Evolutionary conservation across 2,888 invertebrate genomes (phyloP).

Genomic region (Harpagoxenus sublaevis): DNA sequence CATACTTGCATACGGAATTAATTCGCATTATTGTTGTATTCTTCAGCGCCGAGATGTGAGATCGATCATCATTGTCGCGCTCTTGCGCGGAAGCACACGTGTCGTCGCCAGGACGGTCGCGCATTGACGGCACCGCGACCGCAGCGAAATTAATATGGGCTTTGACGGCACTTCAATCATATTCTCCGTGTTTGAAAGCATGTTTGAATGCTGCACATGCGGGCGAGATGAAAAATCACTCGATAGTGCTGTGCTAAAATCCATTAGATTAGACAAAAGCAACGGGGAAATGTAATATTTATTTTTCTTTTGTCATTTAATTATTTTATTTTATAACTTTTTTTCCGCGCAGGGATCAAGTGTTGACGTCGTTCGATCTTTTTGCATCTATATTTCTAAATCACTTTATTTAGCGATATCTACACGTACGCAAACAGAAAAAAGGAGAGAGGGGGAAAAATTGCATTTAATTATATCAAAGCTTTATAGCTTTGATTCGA

Average conservation of each 20-base stretch:
- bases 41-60: conserved; percentile 30
- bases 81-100: conserved; percentile 22
- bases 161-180: conserved; percentile 47
- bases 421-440: not conserved
- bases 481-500: conserved; percentile 15
- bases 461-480: not conserved
- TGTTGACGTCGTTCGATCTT: not conserved
- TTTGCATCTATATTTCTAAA: not conserved
- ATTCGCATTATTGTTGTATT: conserved; percentile 33
- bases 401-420: not conserved
- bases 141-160: conserved; percentile 44
- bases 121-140: not conserved
- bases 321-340: conserved; percentile 8
- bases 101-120: conserved; percentile 34
- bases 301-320: not conserved
- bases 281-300: not conserved
- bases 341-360: not conserved
- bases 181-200: conserved; percentile 17
- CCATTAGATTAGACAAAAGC: not conserved
- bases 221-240: conserved; percentile 18
- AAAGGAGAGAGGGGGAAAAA: not conserved
- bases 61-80: conserved; percentile 45
- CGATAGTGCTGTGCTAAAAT: not conserved
- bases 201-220: not conserved
- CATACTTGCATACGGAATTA: conserved; percentile 43